phyloP scores from a whole-genome alignment of 2,888 invertebrate genomes.

The Itoplectis maculator region DNA sequence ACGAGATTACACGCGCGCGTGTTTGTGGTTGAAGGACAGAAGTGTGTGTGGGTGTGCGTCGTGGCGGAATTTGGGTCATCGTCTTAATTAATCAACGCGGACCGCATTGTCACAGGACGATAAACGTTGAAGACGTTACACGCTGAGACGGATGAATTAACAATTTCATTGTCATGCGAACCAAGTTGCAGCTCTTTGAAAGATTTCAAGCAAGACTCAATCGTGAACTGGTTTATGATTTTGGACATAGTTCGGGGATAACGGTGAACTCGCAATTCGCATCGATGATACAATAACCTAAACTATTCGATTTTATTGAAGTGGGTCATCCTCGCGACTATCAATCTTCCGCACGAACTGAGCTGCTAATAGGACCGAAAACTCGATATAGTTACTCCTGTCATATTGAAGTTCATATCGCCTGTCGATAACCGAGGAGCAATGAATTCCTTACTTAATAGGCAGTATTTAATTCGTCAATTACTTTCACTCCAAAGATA shows the following conservation, averaged over 20 bases:
- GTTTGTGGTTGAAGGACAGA: neutral
- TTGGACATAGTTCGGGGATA: neutral
- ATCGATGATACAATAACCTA: neutral
- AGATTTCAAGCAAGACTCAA: neutral
- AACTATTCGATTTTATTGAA: neutral
- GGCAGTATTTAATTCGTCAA: neutral
- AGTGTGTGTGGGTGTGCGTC: neutral
- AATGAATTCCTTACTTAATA: neutral
- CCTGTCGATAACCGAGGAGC: neutral
- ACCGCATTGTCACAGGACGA: neutral
- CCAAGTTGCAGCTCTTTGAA: neutral
- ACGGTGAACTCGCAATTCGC: neutral
- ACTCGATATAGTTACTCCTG: neutral
- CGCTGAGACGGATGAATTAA: neutral
- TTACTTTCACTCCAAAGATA: neutral
- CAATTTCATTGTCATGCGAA: neutral
- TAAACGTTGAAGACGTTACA: neutral
- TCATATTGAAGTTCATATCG: neutral
- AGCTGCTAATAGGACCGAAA: neutral
- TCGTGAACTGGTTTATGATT: neutral
- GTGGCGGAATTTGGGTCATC: slow-evolving; percentile 27
- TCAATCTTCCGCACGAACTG: neutral
- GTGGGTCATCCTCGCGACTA: neutral
- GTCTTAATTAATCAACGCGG: slow-evolving; percentile 28
- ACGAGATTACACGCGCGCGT: slow-evolving; percentile 21